phyloP scores from a whole-genome alignment of 2,888 invertebrate genomes.

The Xestia rhomboidea region DNA sequence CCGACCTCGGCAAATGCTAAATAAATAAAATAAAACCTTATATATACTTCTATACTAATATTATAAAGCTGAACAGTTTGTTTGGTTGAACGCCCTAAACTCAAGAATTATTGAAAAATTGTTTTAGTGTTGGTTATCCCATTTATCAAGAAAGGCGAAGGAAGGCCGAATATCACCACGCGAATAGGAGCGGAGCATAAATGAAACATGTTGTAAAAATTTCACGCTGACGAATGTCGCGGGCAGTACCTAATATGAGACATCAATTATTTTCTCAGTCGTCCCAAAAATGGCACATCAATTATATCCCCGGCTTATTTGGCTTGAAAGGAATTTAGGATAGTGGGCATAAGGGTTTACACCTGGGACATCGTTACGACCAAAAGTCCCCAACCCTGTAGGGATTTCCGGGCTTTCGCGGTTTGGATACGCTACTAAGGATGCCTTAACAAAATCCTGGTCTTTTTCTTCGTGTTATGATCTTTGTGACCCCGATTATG shows the following conservation, averaged over 20 bases:
- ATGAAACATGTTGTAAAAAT: too few relatives aligned
- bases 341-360: conserved; percentile 65
- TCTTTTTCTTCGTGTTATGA: conserved; percentile 54
- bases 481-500: conserved; percentile 62
- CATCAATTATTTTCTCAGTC: conserved; percentile 14
- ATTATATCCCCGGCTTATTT: conserved; percentile 69
- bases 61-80: too few relatives aligned
- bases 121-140: too few relatives aligned
- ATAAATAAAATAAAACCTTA: neutral
- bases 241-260: neutral
- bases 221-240: too few relatives aligned
- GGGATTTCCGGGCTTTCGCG: conserved; percentile 65
- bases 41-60: too few relatives aligned
- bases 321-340: conserved; percentile 59
- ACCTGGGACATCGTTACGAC: conserved; percentile 70
- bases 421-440: conserved; percentile 66
- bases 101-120: too few relatives aligned
- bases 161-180: too few relatives aligned
- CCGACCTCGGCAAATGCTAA: neutral
- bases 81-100: too few relatives aligned
- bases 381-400: conserved; percentile 61
- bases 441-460: conserved; percentile 46
- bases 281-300: conserved; percentile 63
- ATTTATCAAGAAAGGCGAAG: too few relatives aligned
- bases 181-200: too few relatives aligned